Conservation (phyloP, 1,140 invertebrate genomes). For the Cataglyphis hispanica region DNA sequence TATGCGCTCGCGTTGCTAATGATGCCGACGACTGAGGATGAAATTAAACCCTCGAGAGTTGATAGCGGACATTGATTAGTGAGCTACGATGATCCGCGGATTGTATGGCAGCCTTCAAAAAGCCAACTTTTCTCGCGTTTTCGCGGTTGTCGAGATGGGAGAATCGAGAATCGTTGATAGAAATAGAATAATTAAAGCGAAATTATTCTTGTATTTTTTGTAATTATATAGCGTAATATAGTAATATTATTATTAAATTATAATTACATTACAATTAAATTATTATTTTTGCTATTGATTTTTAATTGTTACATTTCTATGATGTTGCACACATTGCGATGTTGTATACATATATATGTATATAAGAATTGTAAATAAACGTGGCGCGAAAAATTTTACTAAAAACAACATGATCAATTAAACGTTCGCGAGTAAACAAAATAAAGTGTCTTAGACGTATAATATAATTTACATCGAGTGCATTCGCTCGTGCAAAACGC, state of each 20-base stretch:
- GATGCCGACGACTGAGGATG: slow-evolving; percentile 38
- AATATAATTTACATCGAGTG: background rate
- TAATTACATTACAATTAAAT: too few relatives aligned
- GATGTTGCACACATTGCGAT: background rate
- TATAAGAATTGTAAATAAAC: background rate
- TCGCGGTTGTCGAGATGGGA: too few relatives aligned
- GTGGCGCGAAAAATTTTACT: background rate
- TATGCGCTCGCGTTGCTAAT: slow-evolving; percentile 17
- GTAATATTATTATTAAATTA: too few relatives aligned
- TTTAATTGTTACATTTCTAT: background rate
- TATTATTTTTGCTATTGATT: slow-evolving; percentile 10
- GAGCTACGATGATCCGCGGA: slow-evolving; percentile 2
- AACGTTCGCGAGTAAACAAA: background rate
- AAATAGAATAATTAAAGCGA: background rate
- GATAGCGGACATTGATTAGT: slow-evolving; percentile 32
- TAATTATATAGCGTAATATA: background rate
- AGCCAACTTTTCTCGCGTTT: background rate
- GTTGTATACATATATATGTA: background rate
- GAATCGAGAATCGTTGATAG: background rate
- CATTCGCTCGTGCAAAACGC: slow-evolving; percentile 1
- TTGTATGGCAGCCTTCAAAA: background rate
- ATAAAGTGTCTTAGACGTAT: slow-evolving; percentile 5
- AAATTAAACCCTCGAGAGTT: slow-evolving; percentile 45
- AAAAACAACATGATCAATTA: slow-evolving; percentile 4
- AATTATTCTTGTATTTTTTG: background rate